A percentile compares a stretch with the other conserved stretches of the same genome.
Conservation (phyloP, 37 sponge, comb jelly and placozoan genomes). For the Bolinopsis microptera region DNA sequence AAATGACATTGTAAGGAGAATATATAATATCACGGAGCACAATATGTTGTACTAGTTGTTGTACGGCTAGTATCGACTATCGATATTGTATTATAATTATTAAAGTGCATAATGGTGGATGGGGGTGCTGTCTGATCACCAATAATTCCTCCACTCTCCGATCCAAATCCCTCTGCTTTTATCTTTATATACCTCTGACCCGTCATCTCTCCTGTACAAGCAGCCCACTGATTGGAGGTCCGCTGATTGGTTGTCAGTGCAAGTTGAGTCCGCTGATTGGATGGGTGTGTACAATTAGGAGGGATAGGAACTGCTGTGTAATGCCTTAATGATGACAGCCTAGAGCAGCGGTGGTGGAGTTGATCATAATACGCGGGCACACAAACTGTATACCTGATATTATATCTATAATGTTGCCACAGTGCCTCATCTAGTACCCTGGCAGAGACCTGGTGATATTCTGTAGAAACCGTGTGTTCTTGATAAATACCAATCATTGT, state of each 20-base stretch:
- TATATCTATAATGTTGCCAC: not conserved
- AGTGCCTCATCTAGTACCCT: too few species aligned
- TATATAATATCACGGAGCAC: too few species aligned
- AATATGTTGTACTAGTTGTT: too few species aligned
- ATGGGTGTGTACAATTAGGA: not conserved
- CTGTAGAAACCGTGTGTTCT: too few species aligned
- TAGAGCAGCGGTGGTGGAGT: not conserved
- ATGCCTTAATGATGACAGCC: not conserved
- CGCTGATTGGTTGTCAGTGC: not conserved
- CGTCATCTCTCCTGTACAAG: not conserved
- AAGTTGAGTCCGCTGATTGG: not conserved
- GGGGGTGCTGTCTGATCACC: too few species aligned
- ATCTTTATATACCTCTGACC: not conserved
- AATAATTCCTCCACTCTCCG: too few species aligned
- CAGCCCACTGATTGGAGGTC: not conserved
- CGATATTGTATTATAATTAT: not conserved
- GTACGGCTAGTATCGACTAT: too few species aligned
- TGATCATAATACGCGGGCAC: too few species aligned
- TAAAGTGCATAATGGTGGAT: not conserved
- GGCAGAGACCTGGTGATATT: too few species aligned
- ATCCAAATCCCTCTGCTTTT: not conserved
- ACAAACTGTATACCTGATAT: not conserved
- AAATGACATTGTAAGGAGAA: too few species aligned
- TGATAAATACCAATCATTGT: too few species aligned
- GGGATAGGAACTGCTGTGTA: not conserved